These are phyloP conservation scores for Elephas maximus DNA, from an alignment of 2,113 vertebrate species.

Conservation along the genomic window DNA sequence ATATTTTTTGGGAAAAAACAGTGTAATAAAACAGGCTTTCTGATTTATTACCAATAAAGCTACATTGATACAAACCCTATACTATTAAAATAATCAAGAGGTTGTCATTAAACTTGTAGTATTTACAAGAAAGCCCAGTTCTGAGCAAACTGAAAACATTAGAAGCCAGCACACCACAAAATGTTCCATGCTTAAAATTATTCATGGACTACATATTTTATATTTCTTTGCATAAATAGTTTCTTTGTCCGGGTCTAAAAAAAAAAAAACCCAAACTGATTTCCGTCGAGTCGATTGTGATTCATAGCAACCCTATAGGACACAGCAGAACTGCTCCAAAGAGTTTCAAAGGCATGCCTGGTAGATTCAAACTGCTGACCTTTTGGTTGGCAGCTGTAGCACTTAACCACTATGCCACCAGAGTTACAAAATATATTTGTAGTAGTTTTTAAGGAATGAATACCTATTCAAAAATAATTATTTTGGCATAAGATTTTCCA, in stretches of 20 bases:
- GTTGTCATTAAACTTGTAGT: neutral
- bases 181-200: constrained; percentile 54
- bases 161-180: constrained; percentile 46
- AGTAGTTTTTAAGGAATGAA: constrained; percentile 18
- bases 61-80: neutral
- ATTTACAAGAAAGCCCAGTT: constrained; percentile 8
- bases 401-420: too few species aligned
- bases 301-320: too few species aligned
- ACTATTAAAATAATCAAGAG: constrained; percentile 41
- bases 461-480: neutral
- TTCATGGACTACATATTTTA: constrained; percentile 10
- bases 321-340: too few species aligned
- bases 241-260: neutral
- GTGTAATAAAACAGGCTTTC: neutral
- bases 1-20: neutral
- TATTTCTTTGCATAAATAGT: constrained; percentile 30
- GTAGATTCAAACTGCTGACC: too few species aligned
- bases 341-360: too few species aligned
- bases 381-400: too few species aligned
- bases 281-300: too few species aligned
- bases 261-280: too few species aligned
- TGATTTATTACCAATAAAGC: neutral
- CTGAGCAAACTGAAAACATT: constrained; percentile 28
- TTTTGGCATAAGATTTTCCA: neutral
- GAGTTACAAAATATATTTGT: neutral